A percentile compares a stretch with the other conserved stretches of the same genome.
These are phyloP conservation scores for Hedya salicella DNA, from an alignment of 2,888 invertebrate species.

Conservation along the genomic window DNA sequence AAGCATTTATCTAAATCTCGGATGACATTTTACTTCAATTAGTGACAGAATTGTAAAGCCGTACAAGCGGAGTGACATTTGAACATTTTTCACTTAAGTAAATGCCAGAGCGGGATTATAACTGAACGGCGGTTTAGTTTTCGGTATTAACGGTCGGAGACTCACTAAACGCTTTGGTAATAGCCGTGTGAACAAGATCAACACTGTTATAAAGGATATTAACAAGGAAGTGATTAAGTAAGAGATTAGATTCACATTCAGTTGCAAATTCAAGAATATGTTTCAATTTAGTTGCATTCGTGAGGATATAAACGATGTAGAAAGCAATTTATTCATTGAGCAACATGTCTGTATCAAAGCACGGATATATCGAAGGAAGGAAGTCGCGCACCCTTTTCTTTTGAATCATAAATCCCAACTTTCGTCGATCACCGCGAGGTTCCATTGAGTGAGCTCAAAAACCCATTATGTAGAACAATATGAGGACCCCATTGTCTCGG, in stretches of 20 bases:
- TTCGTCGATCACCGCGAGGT: slow-evolving; percentile 74
- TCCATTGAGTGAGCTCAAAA: slow-evolving; percentile 79
- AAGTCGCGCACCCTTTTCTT: slow-evolving; percentile 73
- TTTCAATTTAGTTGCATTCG: not conserved
- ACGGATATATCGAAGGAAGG: slow-evolving; percentile 51
- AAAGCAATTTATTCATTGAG: slow-evolving; percentile 12
- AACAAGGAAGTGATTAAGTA: slow-evolving; percentile 22
- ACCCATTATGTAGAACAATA: slow-evolving; percentile 80
- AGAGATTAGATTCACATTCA: not conserved
- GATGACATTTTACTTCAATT: slow-evolving; percentile 73
- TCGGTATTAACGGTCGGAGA: slow-evolving; percentile 40
- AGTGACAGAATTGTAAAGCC: slow-evolving; percentile 59
- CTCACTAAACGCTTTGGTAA: slow-evolving; percentile 28
- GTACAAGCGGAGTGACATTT: slow-evolving; percentile 55
- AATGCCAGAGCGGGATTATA: slow-evolving; percentile 75
- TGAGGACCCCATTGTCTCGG: slow-evolving; percentile 80
- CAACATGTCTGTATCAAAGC: slow-evolving; percentile 25
- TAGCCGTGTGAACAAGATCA: slow-evolving; percentile 42
- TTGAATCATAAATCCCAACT: slow-evolving; percentile 74
- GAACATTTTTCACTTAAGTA: slow-evolving; percentile 66
- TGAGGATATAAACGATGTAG: not conserved
- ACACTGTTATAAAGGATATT: slow-evolving; percentile 25
- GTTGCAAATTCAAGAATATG: not conserved
- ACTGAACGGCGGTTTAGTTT: slow-evolving; percentile 43
- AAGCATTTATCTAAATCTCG: slow-evolving; percentile 66